Evolutionary conservation across 2,797 vertebrate species (phyloP).

Genomic region (Peromyscus eremicus): DNA sequence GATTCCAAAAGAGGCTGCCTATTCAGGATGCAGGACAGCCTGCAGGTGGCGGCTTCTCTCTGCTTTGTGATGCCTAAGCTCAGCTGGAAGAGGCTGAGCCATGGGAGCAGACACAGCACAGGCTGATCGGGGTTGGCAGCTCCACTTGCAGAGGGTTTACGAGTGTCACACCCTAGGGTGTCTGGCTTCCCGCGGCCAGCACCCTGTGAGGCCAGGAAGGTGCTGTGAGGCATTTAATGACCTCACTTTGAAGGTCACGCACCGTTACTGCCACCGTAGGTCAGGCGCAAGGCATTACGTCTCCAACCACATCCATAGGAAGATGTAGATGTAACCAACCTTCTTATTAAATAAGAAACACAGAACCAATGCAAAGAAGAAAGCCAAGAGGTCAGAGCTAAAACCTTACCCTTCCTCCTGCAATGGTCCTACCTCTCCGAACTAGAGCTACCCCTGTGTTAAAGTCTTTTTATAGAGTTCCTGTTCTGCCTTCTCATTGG

Average conservation of each 20-base stretch:
- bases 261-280: accelerated
- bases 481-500: too few relatives aligned
- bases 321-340: too few relatives aligned
- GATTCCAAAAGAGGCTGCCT: background rate
- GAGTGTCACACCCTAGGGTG: accelerated
- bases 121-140: background rate
- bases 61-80: accelerated
- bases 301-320: background rate
- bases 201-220: background rate
- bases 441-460: too few relatives aligned
- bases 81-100: too few relatives aligned
- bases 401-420: too few relatives aligned
- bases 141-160: background rate
- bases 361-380: too few relatives aligned
- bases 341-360: too few relatives aligned
- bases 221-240: accelerated
- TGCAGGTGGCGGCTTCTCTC: accelerated
- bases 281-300: background rate
- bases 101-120: background rate
- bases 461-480: too few relatives aligned
- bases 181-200: background rate
- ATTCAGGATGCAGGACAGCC: accelerated
- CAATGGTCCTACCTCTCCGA: too few relatives aligned
- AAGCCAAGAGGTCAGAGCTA: too few relatives aligned
- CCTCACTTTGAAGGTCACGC: accelerated